Evolutionary conservation across 2,113 vertebrate species (phyloP).

Genomic region (Crotalus viridis): DNA sequence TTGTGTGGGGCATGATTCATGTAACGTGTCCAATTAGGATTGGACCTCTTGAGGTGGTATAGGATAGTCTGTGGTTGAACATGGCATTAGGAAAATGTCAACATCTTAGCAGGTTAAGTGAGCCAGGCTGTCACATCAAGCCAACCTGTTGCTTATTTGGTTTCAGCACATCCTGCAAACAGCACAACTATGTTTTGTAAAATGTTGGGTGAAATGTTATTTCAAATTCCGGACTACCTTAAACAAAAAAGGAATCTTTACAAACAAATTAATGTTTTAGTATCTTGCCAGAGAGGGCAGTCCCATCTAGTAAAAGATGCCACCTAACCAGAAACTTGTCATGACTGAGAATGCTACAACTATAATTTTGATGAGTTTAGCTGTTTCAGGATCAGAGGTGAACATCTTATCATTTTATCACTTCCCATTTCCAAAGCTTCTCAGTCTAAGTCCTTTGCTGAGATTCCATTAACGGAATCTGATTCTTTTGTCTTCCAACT

Average conservation of each 20-base stretch:
- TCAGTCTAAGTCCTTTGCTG: constrained; percentile 30
- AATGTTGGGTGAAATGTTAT: neutral
- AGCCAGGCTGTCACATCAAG: no score
- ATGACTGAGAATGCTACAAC: neutral
- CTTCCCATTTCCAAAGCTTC: constrained; percentile 12
- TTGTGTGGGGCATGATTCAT: no score
- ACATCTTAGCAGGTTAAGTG: no score
- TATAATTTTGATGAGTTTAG: no score
- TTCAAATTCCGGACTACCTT: neutral
- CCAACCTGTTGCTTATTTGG: neutral
- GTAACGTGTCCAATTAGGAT: no score
- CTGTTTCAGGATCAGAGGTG: neutral
- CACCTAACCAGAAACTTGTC: neutral
- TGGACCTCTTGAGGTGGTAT: no score
- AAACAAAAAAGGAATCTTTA: neutral
- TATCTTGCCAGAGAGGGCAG: neutral
- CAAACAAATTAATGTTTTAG: neutral
- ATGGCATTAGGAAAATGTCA: no score
- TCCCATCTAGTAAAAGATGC: neutral
- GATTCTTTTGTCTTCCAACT: constrained; percentile 40
- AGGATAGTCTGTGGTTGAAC: no score
- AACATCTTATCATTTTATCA: neutral
- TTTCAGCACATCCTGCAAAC: neutral
- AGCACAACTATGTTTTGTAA: neutral
- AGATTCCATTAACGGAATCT: constrained; percentile 36